Base-by-base conservation (phyloP, 2,113 vertebrate genomes). In the Pipa parva region DNA sequence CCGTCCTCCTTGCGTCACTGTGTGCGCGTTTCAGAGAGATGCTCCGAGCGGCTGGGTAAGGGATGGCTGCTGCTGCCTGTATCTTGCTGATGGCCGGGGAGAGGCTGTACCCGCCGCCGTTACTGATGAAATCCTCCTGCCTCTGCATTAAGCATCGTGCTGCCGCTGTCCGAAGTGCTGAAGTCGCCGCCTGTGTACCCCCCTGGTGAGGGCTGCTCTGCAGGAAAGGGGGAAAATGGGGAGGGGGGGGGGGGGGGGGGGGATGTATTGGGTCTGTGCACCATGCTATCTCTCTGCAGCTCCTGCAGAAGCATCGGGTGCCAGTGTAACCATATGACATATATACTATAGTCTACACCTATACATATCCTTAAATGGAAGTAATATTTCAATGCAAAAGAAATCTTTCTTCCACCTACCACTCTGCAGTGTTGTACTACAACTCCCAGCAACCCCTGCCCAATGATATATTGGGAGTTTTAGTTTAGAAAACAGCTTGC, bases 151-250 rank as follows among this genome's bases (percentile, higher is more conserved):
- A n/a, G 4, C 13, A 39, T 42, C 17, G 39, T 18, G 55, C 62
- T 18, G 62, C 56, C 9, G 65, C 57, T 68, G 45, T 61, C 66
- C 57, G 10, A 22, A 58, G 66, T 70, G 66, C 66, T 61, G 66
- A 70, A 59, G 48, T 31, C 27, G 18, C 18, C 45, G 46, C 26
- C 52, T 28, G 26, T 17, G 50, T 17, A 9, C 10, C 46, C 15
- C 52, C 6, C n/a, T n/a, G 17, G 52, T 29, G 27, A 55, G 52
- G 15, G 7, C 5, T 27, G 25, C 2, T 10, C 37, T 10, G 37
- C 9, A 42, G 37, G 13, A 1, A 31, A 31, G 10, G 29, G 29
- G 29, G 29, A 6, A 33, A 7, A 12, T 33, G 46, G 46, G 46
- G 18, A 20, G 46, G 5, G 5, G 46, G 10, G 11, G 8, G 17